Evolutionary conservation across 2,888 invertebrate species (phyloP), one percentile per base, ranked within the genome.

Genomic region (Leptinotarsa haldemani): DNA sequence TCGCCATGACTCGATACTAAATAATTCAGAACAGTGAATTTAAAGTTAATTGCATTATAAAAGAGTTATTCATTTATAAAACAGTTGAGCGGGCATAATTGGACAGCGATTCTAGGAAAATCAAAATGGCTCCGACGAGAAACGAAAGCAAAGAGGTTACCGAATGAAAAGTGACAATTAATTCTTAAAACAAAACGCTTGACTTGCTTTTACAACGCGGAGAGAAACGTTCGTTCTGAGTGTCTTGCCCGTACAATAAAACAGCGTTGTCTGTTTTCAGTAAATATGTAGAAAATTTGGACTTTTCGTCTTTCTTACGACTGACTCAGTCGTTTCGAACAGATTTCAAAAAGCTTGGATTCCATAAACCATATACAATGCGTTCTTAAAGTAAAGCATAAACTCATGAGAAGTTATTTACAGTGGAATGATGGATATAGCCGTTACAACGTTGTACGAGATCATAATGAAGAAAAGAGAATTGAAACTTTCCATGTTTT

Each of bases 161-260:
- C 74, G 82, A 82, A 82, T 82, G 83, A 85, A 85, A 84, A 84
- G 83, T 83, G 84, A 85, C 85, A 86, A 86, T 86, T 86, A 86
- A 86, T 86, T 85, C 85, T 82, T 83, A 83, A 86, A 86, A 85
- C 85, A 85, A 85, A 86, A 84, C 85, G 83, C 83, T 83, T 81
- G 80, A 82, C 83, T 83, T 80, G 82, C 79, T 81, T 80, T 73
- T 78, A 77, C 77, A 72, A 77, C 76, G 76, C 50, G 73, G 67
- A 64, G 67, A 64, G 70, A 74, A 67, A 61, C 63, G 63, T 81
- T 80, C 63, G 50, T 81, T 80, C 81, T 74, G 67, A 40, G 52
- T 75, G 72, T 79, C 79, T 84, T 83, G 79, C 80, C 79, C 80
- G 78, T 50, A 70, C 65, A 20, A 50, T 30, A 16, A 40, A 7